Evolutionary conservation across 1,140 invertebrate genomes (phyloP).

Genomic region (Doryteuthis pealeii): DNA sequence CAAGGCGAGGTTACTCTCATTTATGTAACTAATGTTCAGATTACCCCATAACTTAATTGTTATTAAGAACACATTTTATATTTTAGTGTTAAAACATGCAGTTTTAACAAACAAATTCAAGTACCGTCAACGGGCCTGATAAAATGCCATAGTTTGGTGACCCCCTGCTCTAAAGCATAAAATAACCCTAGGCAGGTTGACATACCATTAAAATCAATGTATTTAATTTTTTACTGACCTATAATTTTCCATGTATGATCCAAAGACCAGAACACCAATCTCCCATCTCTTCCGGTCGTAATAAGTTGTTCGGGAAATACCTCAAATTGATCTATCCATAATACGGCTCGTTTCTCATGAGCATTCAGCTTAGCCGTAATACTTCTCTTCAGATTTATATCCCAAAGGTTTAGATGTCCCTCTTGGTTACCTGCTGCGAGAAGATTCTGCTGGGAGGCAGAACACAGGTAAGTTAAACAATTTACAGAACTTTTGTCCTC

Average conservation of each 20-base stretch:
- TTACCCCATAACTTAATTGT: no score
- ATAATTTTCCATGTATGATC: neutral
- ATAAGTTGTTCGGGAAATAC: neutral
- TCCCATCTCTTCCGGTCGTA: neutral
- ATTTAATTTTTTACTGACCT: neutral
- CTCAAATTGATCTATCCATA: conserved; percentile 2
- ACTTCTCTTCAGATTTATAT: neutral
- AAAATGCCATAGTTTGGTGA: no score
- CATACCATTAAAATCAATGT: neutral
- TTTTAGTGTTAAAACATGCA: no score
- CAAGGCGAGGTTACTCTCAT: no score
- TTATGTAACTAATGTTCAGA: no score
- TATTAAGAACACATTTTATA: no score
- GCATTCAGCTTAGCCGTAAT: neutral
- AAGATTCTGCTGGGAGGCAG: neutral
- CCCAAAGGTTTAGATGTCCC: neutral
- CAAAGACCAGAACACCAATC: neutral
- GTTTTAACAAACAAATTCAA: no score
- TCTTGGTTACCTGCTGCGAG: neutral
- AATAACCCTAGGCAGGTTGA: neutral
- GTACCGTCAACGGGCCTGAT: no score
- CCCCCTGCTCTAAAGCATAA: neutral
- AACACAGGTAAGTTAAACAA: neutral
- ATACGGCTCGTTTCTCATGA: neutral
- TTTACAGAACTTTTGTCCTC: neutral